A percentile compares a stretch with the other conserved stretches of the same genome.
Evolutionary conservation across 2,888 invertebrate species (phyloP).

Genomic region (Cistogaster globosa): DNA sequence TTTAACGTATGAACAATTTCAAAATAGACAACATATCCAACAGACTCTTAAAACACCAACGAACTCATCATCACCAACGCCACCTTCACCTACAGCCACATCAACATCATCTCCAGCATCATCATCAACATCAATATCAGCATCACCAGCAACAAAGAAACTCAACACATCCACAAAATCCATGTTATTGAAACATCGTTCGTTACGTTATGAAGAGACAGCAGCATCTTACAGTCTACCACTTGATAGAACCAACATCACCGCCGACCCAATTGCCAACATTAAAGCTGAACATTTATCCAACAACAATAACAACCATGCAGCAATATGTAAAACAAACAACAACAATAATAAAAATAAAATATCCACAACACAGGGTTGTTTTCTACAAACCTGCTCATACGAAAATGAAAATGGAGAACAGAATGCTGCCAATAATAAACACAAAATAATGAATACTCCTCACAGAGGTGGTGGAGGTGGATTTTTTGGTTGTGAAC

Average conservation of each 20-base stretch:
- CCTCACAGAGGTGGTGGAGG: conserved; percentile 60
- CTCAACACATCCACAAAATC: conserved; percentile 41
- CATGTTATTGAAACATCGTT: conserved; percentile 64
- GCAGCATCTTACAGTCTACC: conserved; percentile 33
- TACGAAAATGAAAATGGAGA: conserved; percentile 55
- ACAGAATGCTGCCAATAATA: conserved; percentile 41
- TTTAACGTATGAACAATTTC: conserved; percentile 66
- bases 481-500: conserved; percentile 76
- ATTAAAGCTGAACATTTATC: conserved; percentile 42
- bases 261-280: conserved; percentile 8
- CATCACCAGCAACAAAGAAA: conserved; percentile 19
- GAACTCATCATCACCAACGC: conserved; percentile 56
- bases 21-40: conserved; percentile 50
- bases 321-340: conserved; percentile 41
- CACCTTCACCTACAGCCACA: not conserved
- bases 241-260: conserved; percentile 31
- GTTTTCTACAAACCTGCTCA: conserved; percentile 60
- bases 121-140: not conserved
- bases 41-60: conserved; percentile 51
- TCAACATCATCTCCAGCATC: conserved; percentile 14
- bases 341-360: conserved; percentile 52
- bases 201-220: conserved; percentile 58
- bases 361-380: conserved; percentile 44
- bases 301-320: conserved; percentile 60
- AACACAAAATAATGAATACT: conserved; percentile 65